phyloP scores from a whole-genome alignment of 2,113 vertebrate species.

The Talpa occidentalis region DNA sequence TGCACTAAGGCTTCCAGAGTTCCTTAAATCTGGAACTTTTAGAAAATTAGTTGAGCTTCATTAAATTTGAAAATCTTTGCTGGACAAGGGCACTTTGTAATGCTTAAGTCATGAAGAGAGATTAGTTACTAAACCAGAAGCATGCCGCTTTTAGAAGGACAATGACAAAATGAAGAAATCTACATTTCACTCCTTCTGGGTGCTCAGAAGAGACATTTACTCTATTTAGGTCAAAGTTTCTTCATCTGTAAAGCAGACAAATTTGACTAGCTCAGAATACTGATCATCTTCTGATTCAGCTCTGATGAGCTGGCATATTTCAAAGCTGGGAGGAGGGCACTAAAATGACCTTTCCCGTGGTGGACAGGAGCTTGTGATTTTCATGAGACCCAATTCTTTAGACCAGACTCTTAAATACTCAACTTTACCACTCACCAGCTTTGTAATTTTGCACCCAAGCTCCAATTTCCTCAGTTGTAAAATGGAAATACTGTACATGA shows the following conservation, averaged over 20 bases:
- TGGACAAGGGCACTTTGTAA: not conserved
- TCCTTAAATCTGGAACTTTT: not conserved
- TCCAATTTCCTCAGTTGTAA: not conserved
- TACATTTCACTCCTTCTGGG: not conserved
- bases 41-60: not conserved
- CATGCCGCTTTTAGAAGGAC: not conserved
- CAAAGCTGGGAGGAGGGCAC: not conserved
- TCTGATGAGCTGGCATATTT: not conserved
- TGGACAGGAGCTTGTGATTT: not conserved
- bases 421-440: not conserved
- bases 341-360: not conserved
- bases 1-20: not conserved
- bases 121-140: not conserved
- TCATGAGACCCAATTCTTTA: not conserved
- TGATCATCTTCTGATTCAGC: not conserved
- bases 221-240: not conserved
- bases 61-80: not conserved
- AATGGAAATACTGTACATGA: not conserved
- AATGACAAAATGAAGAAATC: not conserved
- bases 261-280: not conserved
- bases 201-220: not conserved
- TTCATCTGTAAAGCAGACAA: not conserved
- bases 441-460: not conserved
- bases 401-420: too few relatives aligned
- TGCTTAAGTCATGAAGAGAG: not conserved